Percentiles rank a stretch among this genome's conserved stretches.
phyloP scores from a whole-genome alignment of 2,797 vertebrate species.

The Xyrichtys novacula region DNA sequence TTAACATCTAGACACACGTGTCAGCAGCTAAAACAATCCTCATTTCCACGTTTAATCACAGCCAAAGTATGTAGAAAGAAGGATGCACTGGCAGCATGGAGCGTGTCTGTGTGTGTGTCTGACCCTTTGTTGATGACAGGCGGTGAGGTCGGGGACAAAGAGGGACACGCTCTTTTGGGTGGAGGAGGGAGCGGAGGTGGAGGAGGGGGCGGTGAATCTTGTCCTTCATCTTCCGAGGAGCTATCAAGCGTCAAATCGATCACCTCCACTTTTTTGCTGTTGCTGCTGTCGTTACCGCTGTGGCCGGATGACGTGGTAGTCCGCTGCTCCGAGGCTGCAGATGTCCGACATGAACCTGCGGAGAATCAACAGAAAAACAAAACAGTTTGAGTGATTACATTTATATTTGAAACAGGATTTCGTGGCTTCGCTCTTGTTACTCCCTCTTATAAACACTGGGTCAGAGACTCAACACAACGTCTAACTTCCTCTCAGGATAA shows the following conservation, averaged over 20 bases:
- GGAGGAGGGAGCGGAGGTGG: constrained; percentile 78
- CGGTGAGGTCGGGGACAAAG: constrained; percentile 92
- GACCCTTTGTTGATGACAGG: constrained; percentile 93
- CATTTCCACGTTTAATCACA: constrained; percentile 35
- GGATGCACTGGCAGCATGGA: background rate
- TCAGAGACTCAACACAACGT: no score
- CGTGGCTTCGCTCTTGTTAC: no score
- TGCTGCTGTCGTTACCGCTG: constrained; percentile 71
- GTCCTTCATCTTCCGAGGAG: constrained; percentile 95
- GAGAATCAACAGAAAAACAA: no score
- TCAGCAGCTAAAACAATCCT: constrained; percentile 24
- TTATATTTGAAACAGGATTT: no score
- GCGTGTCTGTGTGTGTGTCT: constrained; percentile 52
- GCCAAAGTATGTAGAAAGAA: background rate
- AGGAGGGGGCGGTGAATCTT: constrained; percentile 83
- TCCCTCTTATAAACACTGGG: no score
- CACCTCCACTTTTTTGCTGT: constrained; percentile 92
- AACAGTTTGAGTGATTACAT: no score
- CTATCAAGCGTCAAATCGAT: constrained; percentile 98
- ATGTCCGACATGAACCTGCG: constrained; percentile 87
- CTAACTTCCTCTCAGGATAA: no score
- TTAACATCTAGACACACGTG: constrained; percentile 18
- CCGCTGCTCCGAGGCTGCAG: constrained; percentile 86
- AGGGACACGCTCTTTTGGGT: constrained; percentile 92
- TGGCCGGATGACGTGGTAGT: constrained; percentile 83